Conservation (phyloP, 2,888 invertebrate species). For the Gibbula magus region DNA sequence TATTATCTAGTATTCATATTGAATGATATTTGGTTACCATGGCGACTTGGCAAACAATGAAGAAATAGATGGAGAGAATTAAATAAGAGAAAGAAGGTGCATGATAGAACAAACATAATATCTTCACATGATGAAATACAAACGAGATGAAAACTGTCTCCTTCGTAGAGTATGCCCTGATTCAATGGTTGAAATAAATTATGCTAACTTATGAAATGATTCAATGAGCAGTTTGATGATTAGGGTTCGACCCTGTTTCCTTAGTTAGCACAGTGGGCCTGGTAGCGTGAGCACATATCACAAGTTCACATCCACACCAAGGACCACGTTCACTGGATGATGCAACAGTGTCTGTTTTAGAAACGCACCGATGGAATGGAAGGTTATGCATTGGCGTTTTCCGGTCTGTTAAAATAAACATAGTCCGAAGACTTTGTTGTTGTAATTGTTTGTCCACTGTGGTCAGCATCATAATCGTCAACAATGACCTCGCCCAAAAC, state of each 20-base stretch:
- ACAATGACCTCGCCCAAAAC: conserved; percentile 15
- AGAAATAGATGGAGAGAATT: too few species aligned
- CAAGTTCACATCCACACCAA: conserved; percentile 6
- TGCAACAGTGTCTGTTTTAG: not conserved
- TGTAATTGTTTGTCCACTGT: conserved; percentile 35
- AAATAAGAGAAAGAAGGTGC: too few species aligned
- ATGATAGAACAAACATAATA: too few species aligned
- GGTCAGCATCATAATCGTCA: conserved; percentile 40
- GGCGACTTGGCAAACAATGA: too few species aligned
- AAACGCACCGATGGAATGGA: not conserved
- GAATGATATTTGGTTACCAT: too few species aligned
- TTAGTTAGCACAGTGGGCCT: not conserved
- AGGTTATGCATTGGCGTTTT: conserved; percentile 28
- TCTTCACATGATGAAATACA: too few species aligned
- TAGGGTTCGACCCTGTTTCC: not conserved
- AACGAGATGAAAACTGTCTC: too few species aligned
- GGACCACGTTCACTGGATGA: not conserved
- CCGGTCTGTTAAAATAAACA: conserved; percentile 40
- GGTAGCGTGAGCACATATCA: conserved; percentile 17
- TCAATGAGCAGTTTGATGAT: conserved; percentile 16
- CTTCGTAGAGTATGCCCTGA: too few species aligned
- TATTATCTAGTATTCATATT: too few species aligned
- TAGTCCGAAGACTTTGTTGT: conserved; percentile 41
- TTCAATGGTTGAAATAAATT: not conserved
- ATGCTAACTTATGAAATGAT: conserved; percentile 21